Base-by-base conservation (phyloP, 2,888 invertebrate species). In the Sepiola atlantica region DNA sequence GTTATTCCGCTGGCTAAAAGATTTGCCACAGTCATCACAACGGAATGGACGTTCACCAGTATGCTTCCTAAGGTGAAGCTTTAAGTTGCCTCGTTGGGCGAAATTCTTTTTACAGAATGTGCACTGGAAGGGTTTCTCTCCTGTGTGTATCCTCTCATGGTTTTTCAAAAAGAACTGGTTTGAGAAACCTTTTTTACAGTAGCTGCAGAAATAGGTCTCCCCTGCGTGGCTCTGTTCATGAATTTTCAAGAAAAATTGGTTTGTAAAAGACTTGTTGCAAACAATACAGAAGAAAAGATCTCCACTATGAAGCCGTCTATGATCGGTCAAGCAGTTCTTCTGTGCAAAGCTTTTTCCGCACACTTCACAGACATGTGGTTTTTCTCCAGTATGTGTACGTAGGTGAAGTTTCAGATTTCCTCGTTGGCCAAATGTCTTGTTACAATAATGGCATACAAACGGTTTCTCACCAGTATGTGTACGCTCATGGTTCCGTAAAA, bases 81-180 rank as follows among this genome's bases (percentile, higher is more conserved):
- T 92, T n/a, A 92, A 54, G 55, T 92, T 92, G n/a, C 92, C 92
- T 45, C 92, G 54, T 45, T 92, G 92, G n/a, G 95, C 94, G 92
- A 95, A 95, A 20, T 94, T 95, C 77, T 95, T 95, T 61, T 94
- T 94, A 94, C 95, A 95, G n/a, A 93, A 94, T 35, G 94, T 94
- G 94, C 95, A 95, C 18, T 95, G 94, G 93, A 95, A 95, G 20
- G 95, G 95, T 77, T 94, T 95, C 54, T 95, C 95, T 35, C 95
- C 95, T 35, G 95, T 95, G 90, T 95, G 95, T 32, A 95, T 95
- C 20, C 95, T 55, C 35, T 95, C 95, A 77, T 95, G 95, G 35
- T 95, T 94, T 94, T 95, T 95, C 21, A 95, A 94, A 28, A 95
- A 95, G 94, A 95, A 95, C 24, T 95, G 95, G 91, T 95, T 95